phyloP scores from a whole-genome alignment of 2,113 vertebrate species.

The Prunella himalayana region DNA sequence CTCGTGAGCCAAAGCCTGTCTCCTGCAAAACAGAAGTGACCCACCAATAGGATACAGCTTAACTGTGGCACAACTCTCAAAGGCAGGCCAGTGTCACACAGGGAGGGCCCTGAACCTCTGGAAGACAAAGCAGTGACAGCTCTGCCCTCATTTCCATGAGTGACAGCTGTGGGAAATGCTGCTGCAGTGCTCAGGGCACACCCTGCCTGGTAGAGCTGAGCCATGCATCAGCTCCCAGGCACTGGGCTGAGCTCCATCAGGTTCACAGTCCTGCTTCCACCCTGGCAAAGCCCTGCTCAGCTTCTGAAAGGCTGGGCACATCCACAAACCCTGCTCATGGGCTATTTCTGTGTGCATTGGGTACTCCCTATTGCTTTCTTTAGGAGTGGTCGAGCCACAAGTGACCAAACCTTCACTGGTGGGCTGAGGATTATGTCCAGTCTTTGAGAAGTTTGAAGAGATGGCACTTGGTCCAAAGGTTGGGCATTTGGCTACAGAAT shows the following conservation, averaged over 20 bases:
- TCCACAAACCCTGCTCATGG: background rate
- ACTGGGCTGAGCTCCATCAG: fast-evolving
- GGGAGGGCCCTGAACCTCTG: fast-evolving
- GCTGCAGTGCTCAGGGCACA: background rate
- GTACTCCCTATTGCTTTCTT: background rate
- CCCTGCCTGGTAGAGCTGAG: background rate
- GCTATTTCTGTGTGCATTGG: background rate
- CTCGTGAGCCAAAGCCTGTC: background rate
- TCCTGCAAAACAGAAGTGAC: background rate
- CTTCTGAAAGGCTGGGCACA: background rate
- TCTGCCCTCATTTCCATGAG: background rate
- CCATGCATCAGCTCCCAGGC: fast-evolving
- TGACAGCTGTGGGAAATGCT: background rate
- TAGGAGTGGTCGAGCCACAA: background rate
- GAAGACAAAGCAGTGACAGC: background rate
- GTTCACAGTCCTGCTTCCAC: background rate
- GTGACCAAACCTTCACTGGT: background rate
- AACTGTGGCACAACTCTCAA: background rate
- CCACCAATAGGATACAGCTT: background rate
- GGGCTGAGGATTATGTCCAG: fast-evolving
- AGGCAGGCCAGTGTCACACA: background rate
- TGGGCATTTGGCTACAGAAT: background rate
- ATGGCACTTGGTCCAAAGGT: background rate
- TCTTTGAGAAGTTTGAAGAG: background rate
- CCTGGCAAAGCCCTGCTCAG: background rate